Evolutionary conservation across 2,888 invertebrate species (phyloP).

Genomic region (Drosophila acutilabella): DNA sequence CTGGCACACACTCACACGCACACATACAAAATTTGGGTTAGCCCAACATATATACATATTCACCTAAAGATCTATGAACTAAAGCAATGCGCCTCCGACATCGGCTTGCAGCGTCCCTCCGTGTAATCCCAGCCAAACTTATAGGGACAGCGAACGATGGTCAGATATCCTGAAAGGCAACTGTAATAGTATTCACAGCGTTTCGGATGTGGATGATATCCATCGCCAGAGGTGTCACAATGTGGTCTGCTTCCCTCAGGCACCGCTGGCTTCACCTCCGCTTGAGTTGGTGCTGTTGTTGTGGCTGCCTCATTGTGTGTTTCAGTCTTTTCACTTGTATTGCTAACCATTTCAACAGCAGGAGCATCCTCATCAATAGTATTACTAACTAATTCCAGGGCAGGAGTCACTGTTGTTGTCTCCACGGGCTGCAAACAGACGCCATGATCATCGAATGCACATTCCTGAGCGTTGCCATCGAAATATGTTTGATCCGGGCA

Average conservation of each 20-base stretch:
- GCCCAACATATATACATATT: conserved; percentile 43
- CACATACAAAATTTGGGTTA: conserved; percentile 53
- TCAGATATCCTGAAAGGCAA: conserved; percentile 72
- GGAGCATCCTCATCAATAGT: background rate
- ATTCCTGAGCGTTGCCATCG: conserved; percentile 62
- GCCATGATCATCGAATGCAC: conserved; percentile 67
- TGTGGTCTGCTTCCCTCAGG: conserved; percentile 46
- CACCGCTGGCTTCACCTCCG: background rate
- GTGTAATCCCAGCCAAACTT: conserved; percentile 74
- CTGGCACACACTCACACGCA: conserved; percentile 30
- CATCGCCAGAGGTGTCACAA: conserved; percentile 46
- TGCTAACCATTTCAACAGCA: background rate
- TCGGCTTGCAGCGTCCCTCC: conserved; percentile 65
- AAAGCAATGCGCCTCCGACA: conserved; percentile 61
- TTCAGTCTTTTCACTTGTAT: background rate
- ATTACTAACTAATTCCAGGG: background rate
- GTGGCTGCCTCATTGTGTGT: background rate
- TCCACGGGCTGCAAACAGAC: conserved; percentile 46
- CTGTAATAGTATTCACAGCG: conserved; percentile 80
- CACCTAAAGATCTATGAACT: conserved; percentile 34
- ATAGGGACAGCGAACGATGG: conserved; percentile 74
- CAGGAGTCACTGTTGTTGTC: conserved; percentile 3
- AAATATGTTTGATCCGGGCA: conserved; percentile 76
- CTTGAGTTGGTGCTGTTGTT: conserved; percentile 1
- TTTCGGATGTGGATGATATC: conserved; percentile 66